Base-by-base conservation (phyloP, 1,140 invertebrate species). In the Octopus sinensis region DNA sequence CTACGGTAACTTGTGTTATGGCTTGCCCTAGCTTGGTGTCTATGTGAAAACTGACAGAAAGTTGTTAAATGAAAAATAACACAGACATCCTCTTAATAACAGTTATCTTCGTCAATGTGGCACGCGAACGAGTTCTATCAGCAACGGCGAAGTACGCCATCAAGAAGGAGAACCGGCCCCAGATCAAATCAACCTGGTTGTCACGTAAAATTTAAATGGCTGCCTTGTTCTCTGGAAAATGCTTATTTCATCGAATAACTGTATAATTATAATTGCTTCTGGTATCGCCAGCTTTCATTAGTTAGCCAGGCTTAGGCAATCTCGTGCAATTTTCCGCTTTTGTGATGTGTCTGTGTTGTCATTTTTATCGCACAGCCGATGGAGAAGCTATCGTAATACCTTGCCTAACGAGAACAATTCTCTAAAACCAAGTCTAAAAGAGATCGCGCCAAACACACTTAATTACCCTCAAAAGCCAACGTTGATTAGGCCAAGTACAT, bases 51-150 rank as follows among this genome's bases (percentile, higher is more conserved):
- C 30, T 43, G 30, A 43, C 30, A 77, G 76, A 77, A 53, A 77
- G 76, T 43, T 77, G 76, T 77, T 77, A 77, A 77, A 77, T 77
- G 76, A 77, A 77, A 77, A 77, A 77, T 77, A 77, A 77, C 76
- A 77, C 76, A 77, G 17, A 17, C 76, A 13, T 12, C 17, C 52
- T 43, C 76, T 6, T 77, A 77, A 77, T 77, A 6, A 77, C 76
- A 43, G 76, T 77, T 77, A 77, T 77, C 76, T 53, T n/a, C 12
- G 5, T 52, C 17, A 52, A 51, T n/a, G 76, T 52, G 76, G 43
- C 76, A 77, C 76, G 76, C 76, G 30, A 53, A 51, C 76, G 6
- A 13, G 52, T n/a, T 77, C 76, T 77, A 77, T 43, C 17, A 43
- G 52, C 76, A 77, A 13, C 43, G 52, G 43, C 30, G 17, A 53